These are phyloP conservation scores for Sus cebifrons DNA, from an alignment of 2,797 vertebrate species.

Conservation along the genomic window DNA sequence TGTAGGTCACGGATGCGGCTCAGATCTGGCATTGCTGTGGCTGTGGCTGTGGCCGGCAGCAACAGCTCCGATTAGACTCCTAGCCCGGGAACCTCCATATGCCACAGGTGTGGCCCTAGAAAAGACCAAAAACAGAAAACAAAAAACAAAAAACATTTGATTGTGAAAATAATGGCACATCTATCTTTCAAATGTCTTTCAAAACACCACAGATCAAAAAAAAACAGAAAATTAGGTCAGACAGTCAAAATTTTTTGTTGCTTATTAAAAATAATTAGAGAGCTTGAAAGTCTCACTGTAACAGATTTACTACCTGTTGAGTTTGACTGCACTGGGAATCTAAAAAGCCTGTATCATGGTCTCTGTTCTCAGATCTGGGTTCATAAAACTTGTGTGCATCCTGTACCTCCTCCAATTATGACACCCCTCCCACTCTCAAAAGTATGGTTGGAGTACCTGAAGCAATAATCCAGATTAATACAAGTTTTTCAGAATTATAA, in stretches of 20 bases:
- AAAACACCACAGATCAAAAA: slow-evolving; percentile 29
- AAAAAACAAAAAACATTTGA: neutral
- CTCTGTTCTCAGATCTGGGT: neutral
- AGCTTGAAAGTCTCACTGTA: neutral
- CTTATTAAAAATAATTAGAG: slow-evolving; percentile 4
- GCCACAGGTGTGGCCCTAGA: too few species aligned
- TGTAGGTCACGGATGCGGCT: too few species aligned
- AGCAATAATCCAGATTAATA: neutral
- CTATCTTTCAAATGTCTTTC: neutral
- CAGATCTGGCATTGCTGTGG: too few species aligned
- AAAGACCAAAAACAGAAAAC: too few species aligned
- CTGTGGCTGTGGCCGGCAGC: too few species aligned
- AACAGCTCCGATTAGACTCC: too few species aligned
- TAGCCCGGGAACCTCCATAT: too few species aligned
- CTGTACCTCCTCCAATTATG: neutral
- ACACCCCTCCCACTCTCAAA: neutral
- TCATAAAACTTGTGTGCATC: neutral
- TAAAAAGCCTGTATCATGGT: neutral
- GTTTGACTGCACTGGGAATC: neutral
- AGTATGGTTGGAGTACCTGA: neutral
- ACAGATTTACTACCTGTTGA: neutral
- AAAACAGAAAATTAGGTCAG: neutral
- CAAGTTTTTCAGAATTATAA: neutral
- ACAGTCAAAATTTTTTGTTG: slow-evolving; percentile 10
- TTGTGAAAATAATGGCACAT: neutral